Conservation (phyloP, 2,113 vertebrate species). For the Poecilia latipinna region DNA sequence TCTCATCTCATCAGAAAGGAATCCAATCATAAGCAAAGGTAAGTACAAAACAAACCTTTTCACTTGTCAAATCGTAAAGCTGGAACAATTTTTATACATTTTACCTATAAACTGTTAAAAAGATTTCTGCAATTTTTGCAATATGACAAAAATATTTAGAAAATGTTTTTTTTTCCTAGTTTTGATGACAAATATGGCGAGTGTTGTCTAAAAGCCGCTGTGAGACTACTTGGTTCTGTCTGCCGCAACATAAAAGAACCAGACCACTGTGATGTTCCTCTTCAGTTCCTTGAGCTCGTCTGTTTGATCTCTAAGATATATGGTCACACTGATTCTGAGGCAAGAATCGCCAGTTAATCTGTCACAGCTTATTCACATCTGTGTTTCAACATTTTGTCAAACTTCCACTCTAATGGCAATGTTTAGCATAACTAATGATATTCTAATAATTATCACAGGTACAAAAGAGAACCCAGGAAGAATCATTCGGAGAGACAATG, state of each 20-base stretch:
- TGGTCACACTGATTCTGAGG: slow-evolving; percentile 17
- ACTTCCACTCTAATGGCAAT: background rate
- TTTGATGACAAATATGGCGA: slow-evolving; percentile 36
- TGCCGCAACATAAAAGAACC: slow-evolving; percentile 4
- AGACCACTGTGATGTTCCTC: slow-evolving; percentile 11
- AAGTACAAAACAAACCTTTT: background rate
- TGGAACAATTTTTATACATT: background rate
- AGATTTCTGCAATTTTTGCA: background rate
- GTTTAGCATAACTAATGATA: background rate
- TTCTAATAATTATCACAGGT: slow-evolving; percentile 17
- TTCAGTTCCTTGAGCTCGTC: slow-evolving; percentile 23
- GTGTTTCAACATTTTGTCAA: background rate
- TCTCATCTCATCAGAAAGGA: background rate
- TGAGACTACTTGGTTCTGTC: slow-evolving; percentile 24
- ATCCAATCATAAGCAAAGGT: background rate
- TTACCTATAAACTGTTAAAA: fast-evolving
- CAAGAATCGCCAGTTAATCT: background rate
- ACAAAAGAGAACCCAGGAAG: background rate
- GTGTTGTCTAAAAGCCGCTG: slow-evolving; percentile 44
- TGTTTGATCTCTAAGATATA: slow-evolving; percentile 26
- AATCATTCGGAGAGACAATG: slow-evolving; percentile 12
- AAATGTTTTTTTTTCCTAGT: background rate
- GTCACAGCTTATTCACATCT: no score
- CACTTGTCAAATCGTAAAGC: background rate
- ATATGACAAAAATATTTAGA: background rate